Evolutionary conservation across 2,888 invertebrate species (phyloP).

Genomic region (Yponomeuta plumbellus): DNA sequence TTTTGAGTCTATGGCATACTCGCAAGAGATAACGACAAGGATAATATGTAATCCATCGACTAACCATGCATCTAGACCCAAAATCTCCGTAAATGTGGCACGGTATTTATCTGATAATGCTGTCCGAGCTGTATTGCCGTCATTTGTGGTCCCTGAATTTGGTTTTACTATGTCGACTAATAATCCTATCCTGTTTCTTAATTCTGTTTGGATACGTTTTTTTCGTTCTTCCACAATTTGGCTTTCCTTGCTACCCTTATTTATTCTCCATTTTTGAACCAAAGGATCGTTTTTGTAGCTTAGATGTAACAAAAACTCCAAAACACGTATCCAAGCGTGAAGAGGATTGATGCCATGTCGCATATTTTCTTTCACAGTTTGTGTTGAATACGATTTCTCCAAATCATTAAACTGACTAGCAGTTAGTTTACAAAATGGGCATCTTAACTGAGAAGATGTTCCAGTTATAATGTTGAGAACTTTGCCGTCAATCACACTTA

Average conservation of each 20-base stretch:
- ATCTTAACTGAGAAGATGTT: constrained; percentile 1
- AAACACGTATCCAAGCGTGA: constrained; percentile 11
- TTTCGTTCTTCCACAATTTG: too few species aligned
- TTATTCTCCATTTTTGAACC: constrained; percentile 4
- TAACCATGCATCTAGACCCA: neutral
- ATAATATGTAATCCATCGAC: constrained; percentile 8
- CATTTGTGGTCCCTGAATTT: too few species aligned
- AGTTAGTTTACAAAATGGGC: neutral
- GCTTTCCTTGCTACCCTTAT: too few species aligned
- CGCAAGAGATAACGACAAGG: neutral
- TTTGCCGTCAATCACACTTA: constrained; percentile 4
- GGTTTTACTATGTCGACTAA: too few species aligned
- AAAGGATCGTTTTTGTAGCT: neutral
- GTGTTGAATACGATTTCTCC: neutral
- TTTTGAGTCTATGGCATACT: neutral
- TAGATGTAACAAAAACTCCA: constrained; percentile 1
- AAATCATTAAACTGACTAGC: neutral
- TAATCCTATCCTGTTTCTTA: too few species aligned
- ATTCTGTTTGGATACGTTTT: too few species aligned
- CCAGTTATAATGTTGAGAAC: constrained; percentile 3
- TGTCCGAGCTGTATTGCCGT: too few species aligned
- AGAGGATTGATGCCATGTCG: constrained; percentile 7
- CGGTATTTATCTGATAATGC: too few species aligned
- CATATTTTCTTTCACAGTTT: neutral
- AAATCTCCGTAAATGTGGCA: too few species aligned